These are phyloP conservation scores for Eupeodes luniger DNA, from an alignment of 2,888 invertebrate genomes.

Conservation along the genomic window DNA sequence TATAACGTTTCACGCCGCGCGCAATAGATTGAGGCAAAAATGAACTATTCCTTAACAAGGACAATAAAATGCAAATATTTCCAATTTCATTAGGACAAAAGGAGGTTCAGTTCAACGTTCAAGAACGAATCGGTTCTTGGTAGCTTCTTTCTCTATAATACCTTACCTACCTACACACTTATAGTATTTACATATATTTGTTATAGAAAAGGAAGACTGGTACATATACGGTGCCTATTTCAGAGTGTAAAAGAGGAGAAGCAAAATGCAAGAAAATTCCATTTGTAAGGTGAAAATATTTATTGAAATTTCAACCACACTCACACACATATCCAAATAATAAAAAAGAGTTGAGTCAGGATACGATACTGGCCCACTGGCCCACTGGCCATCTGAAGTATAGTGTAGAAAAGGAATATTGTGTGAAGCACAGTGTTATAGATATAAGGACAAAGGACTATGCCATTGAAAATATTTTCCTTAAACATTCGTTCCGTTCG, in stretches of 20 bases:
- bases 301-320: conserved; percentile 67
- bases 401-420: neutral
- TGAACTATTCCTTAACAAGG: conserved; percentile 73
- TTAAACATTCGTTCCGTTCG: neutral
- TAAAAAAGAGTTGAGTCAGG: conserved; percentile 1
- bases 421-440: neutral
- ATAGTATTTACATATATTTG: neutral
- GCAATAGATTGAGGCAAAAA: conserved; percentile 45
- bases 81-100: conserved; percentile 63
- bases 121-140: conserved; percentile 42
- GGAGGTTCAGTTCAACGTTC: neutral
- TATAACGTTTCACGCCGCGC: neutral
- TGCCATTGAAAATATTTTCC: conserved; percentile 39
- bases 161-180: no score
- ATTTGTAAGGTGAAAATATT: conserved; percentile 57
- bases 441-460: neutral
- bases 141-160: conserved; percentile 12
- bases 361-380: no score
- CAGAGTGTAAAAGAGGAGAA: neutral
- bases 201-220: neutral
- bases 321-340: neutral
- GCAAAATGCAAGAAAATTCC: conserved; percentile 50
- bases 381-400: no score
- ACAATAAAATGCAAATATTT: conserved; percentile 76
- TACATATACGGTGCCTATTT: neutral